Base-by-base conservation (phyloP, 2,113 vertebrate genomes). In the Smithornis capensis region DNA sequence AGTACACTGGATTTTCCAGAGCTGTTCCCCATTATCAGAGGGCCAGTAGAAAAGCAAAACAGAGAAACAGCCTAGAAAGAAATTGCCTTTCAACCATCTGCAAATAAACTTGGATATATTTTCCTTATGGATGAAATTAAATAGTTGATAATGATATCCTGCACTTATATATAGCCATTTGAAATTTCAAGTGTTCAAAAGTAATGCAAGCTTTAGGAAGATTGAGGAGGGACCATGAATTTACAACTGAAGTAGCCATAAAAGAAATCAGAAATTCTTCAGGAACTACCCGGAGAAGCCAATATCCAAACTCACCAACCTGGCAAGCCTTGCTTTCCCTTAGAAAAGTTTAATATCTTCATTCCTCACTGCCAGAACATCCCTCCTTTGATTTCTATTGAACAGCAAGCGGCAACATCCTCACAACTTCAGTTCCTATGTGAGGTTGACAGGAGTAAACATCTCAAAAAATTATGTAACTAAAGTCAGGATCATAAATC, bases 391-490 rank as follows among this genome's bases (percentile, higher is more conserved):
- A 56, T 31, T 62, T 67, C 28, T 49, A 56, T 2, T 1, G 12
- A 73, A 80, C 0, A 2, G 35, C 1, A 1, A 69, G 42, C 8
- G n/a, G 49, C 60, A 79, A 27, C 0, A 81, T 49, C 55, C n/a
- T 53, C 55, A 77, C 27, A 77, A 15, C 40, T 83, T 23, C 9
- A 53, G 15, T 8, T 65, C 59, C 57, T 47, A 4, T 4, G 7
- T n/a, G 28, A 86, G 40, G 6, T 0, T 55, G 60, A 78, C 33
- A 52, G 19, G 42, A 74, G 14, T 6, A 57, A 89, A 81, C 2
- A 4, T 18, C 49, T 56, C 2, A 23, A 71, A 83, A 62, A 55
- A 14, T 29, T 4, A 38, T 62, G 33, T 67, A 63, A 60, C 21
- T 67, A 5, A 79, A 80, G 10, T n/a, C 19, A 82, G 31, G 56